A percentile compares a stretch with the other conserved stretches of the same genome.
These are phyloP conservation scores for Melolontha melolontha DNA, from an alignment of 2,888 invertebrate genomes.

Conservation along the genomic window DNA sequence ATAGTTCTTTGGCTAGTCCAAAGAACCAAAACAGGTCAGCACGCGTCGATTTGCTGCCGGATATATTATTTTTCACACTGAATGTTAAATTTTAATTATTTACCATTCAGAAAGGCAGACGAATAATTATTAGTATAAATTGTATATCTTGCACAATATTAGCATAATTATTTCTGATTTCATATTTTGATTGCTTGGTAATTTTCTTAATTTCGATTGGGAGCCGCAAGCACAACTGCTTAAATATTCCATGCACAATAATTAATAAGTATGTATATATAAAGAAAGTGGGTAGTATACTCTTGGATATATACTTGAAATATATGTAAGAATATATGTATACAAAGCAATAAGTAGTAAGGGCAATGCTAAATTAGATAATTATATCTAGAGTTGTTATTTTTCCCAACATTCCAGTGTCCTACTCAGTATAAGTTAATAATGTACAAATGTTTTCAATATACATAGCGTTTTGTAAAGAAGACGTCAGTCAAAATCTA, in stretches of 20 bases:
- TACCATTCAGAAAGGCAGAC: conserved; percentile 9
- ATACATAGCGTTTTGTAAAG: too few relatives aligned
- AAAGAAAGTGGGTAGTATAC: too few relatives aligned
- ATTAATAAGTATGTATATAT: too few relatives aligned
- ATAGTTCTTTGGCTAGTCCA: background rate
- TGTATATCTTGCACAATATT: conserved; percentile 7
- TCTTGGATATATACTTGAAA: too few relatives aligned
- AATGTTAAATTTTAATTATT: conserved; percentile 13
- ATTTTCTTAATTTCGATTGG: background rate
- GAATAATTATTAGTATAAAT: conserved; percentile 11
- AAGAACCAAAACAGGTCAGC: conserved; percentile 18
- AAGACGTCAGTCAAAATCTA: too few relatives aligned
- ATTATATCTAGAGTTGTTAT: too few relatives aligned
- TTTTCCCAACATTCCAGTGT: too few relatives aligned
- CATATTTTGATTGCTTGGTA: conserved; percentile 1
- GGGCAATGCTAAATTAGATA: too few relatives aligned
- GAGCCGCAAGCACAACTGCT: background rate
- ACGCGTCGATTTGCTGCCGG: conserved; percentile 4
- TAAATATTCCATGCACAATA: background rate
- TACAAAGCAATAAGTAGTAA: too few relatives aligned
- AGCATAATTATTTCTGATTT: conserved; percentile 24
- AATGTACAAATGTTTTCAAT: too few relatives aligned
- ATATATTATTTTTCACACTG: background rate
- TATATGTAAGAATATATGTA: too few relatives aligned
- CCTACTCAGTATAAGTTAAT: too few relatives aligned